These are phyloP conservation scores for silkworm (Bombyx mori) DNA, from an alignment of 1,140 invertebrate species.

Conservation along the genomic window ASM3026992v2 NC_085129.1:17680001-17680500, in stretches of 20 bases:
- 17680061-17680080: slow-evolving; percentile 18
- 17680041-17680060: slow-evolving; percentile 33
- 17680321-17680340: slow-evolving; percentile 28
- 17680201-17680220: slow-evolving; percentile 21
- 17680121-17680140: slow-evolving; percentile 23
- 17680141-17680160: slow-evolving; percentile 39
- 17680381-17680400: slow-evolving; percentile 33
- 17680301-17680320: slow-evolving; percentile 18
- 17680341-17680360: slow-evolving; percentile 29
- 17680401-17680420: slow-evolving; percentile 53
- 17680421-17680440: slow-evolving; percentile 50
- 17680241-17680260: slow-evolving; percentile 6
- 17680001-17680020: slow-evolving; percentile 27
- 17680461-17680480: slow-evolving; percentile 60
- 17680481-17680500: slow-evolving; percentile 16
- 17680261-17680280: background rate
- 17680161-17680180: slow-evolving; percentile 29
- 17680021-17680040: slow-evolving; percentile 26
- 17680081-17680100: slow-evolving; percentile 13
- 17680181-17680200: slow-evolving; percentile 26
- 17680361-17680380: slow-evolving; percentile 35
- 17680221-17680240: slow-evolving; percentile 28
- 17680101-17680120: slow-evolving; percentile 9
- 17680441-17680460: slow-evolving; percentile 51
- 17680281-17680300: slow-evolving; percentile 30